Evolutionary conservation across 2,113 vertebrate genomes (phyloP).

Genomic region (Hiodon alosoides): DNA sequence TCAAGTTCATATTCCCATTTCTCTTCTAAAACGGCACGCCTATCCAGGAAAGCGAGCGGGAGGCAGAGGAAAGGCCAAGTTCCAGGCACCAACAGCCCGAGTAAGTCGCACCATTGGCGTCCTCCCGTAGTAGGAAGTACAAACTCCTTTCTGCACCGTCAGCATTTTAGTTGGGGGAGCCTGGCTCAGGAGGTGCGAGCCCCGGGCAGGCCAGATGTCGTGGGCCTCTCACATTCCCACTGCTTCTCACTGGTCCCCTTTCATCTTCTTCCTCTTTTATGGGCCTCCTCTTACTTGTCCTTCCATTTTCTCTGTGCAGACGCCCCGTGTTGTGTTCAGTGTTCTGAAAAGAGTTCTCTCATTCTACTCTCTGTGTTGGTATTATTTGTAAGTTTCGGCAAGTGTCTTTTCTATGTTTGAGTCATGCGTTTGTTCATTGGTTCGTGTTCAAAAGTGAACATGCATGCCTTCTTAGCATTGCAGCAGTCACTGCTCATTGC

Average conservation of each 20-base stretch:
- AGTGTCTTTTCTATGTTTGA: conserved; percentile 30
- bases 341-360: conserved; percentile 45
- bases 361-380: conserved; percentile 26
- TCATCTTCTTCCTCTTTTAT: conserved; percentile 17
- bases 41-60: conserved; percentile 2
- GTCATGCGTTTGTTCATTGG: conserved; percentile 51
- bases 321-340: conserved; percentile 27
- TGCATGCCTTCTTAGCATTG: conserved; percentile 32
- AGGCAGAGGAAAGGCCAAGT: neutral
- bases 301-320: conserved; percentile 30
- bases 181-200: neutral
- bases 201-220: conserved; percentile 9
- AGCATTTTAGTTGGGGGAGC: neutral
- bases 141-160: neutral
- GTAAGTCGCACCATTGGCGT: neutral
- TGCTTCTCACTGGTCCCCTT: neutral
- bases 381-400: neutral
- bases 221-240: neutral
- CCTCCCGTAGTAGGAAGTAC: neutral
- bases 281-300: conserved; percentile 36
- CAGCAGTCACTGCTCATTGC: conserved; percentile 25
- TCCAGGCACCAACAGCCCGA: neutral
- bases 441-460: conserved; percentile 46
- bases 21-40: neutral
- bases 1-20: neutral